Evolutionary conservation across 2,797 vertebrate species (phyloP).

Genomic region (Gymnothorax reevesii): DNA sequence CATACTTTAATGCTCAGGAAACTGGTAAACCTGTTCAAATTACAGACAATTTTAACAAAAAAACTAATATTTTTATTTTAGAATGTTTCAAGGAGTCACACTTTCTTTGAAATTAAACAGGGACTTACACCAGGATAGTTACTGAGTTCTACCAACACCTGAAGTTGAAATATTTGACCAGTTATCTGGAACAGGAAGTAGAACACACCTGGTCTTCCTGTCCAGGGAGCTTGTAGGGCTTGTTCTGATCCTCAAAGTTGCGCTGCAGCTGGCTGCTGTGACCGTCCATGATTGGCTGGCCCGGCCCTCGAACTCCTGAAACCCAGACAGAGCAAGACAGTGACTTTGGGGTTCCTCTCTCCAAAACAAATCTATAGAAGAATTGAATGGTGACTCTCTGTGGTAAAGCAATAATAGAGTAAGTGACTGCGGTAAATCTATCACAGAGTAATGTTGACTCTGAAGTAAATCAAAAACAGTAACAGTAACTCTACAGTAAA

Average conservation of each 20-base stretch:
- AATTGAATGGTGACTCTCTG: neutral
- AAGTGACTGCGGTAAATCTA: too few relatives aligned
- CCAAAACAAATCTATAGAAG: neutral
- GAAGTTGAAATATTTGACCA: neutral
- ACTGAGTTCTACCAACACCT: neutral
- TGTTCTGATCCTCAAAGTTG: constrained; percentile 80
- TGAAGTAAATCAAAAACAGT: too few relatives aligned
- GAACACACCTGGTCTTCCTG: constrained; percentile 76
- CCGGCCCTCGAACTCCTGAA: constrained; percentile 46
- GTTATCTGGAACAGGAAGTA: neutral
- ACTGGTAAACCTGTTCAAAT: neutral
- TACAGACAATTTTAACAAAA: neutral
- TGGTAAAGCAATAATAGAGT: too few relatives aligned
- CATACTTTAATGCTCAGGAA: too few relatives aligned
- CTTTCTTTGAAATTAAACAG: neutral
- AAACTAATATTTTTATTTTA: neutral
- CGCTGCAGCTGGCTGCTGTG: constrained; percentile 76
- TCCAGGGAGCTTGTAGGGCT: constrained; percentile 70
- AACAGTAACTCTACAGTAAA: too few relatives aligned
- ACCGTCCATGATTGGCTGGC: constrained; percentile 87
- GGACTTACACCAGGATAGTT: neutral
- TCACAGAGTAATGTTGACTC: too few relatives aligned
- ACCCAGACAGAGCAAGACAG: constrained; percentile 13
- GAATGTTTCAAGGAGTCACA: neutral
- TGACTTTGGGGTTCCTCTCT: neutral